A percentile compares a stretch with the other conserved stretches of the same genome.
Conservation (phyloP, 2,888 invertebrate species). For the Minunthozetes semirufus region DNA sequence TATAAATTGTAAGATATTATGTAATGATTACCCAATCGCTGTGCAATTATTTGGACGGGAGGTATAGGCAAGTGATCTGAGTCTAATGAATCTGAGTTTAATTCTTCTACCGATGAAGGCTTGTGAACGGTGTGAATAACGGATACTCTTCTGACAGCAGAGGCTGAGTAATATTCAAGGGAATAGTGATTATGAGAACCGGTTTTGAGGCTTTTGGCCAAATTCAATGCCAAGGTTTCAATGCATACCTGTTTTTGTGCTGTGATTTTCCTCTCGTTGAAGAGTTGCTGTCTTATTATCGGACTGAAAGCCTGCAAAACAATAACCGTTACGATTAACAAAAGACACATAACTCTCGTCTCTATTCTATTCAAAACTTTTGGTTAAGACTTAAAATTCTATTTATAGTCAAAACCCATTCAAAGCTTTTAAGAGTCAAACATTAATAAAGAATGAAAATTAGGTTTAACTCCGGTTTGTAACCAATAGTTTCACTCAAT, state of each 20-base stretch:
- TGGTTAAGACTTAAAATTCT: background rate
- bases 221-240: slow-evolving; percentile 37
- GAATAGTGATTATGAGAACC: slow-evolving; percentile 17
- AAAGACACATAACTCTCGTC: background rate
- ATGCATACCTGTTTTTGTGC: slow-evolving; percentile 17
- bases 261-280: slow-evolving; percentile 25
- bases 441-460: background rate
- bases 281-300: slow-evolving; percentile 12
- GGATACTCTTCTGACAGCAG: slow-evolving; percentile 28
- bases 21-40: slow-evolving; percentile 35
- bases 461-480: too few relatives aligned
- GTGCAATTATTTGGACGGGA: slow-evolving; percentile 37
- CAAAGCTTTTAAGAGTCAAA: background rate
- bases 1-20: background rate
- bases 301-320: slow-evolving; percentile 22
- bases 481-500: too few relatives aligned
- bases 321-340: slow-evolving; percentile 13
- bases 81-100: background rate
- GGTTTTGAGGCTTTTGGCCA: slow-evolving; percentile 36
- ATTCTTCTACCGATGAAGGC: background rate
- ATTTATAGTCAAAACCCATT: background rate
- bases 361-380: background rate
- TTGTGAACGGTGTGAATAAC: slow-evolving; percentile 28
- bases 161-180: slow-evolving; percentile 15
- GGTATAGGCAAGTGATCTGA: background rate